Base-by-base conservation (phyloP, 1,140 invertebrate species). In the Diorhabda elongata region DNA sequence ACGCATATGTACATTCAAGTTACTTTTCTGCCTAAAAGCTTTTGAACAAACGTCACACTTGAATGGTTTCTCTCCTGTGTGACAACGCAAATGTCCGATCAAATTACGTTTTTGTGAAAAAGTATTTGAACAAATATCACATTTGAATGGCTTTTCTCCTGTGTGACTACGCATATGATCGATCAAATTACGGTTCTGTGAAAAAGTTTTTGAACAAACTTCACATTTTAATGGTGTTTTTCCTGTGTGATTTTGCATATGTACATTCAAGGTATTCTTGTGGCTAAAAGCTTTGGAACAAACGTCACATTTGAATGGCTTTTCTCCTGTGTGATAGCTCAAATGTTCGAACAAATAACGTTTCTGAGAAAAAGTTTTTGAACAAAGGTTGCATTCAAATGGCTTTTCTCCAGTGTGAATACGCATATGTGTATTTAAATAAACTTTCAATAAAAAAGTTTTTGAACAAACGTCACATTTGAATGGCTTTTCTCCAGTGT, bases 81-180 rank as follows among this genome's bases (percentile, higher is more conserved):
- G 26, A 26, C 26, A 26, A 26, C 26, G 26, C 26, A 26, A 26
- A 2, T 26, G 26, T 26, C 26, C 26, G 26, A 26, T 26, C 26
- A 26, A 26, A 26, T 26, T 26, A 26, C 26, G 26, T 26, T 26
- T 26, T 26, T 26, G 26, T 26, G 26, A 26, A 26, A 26, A 26
- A 26, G 26, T 26, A 26, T 26, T 26, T 26, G 26, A 26, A 26
- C 26, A 26, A 26, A 2, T 9, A 9, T 64, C 9, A 52, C 62
- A 64, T 4, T 64, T 44, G 62, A 91, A 92, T 0, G 91, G 91
- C 70, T 89, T 84, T 75, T 91, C 89, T 5, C 91, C 91, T 26
- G 82, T 84, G 67, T 85, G 84, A 0, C 85, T 83, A 44, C 84
- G 68, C 71, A 84, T 83, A 75, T 86, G 84, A 82, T 85, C 84